Percentiles rank a stretch among this genome's conserved stretches.
Conservation (phyloP, 2,797 vertebrate species). For the Calcarius lapponicus region DNA sequence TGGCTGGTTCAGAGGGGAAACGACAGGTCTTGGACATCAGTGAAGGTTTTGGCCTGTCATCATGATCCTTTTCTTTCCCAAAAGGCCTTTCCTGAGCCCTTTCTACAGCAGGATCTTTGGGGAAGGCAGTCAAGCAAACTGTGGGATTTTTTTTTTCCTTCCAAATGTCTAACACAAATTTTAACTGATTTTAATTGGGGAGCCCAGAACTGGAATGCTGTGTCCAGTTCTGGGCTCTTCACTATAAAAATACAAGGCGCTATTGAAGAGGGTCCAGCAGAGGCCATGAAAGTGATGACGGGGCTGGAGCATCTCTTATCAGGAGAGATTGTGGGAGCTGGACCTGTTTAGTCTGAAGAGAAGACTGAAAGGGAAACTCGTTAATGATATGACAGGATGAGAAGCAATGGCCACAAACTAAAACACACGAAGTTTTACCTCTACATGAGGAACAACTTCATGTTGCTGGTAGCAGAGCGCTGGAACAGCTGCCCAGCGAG, state of each 20-base stretch:
- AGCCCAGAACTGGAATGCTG: neutral
- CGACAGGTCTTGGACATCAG: fast-evolving
- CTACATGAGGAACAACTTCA: neutral
- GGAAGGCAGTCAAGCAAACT: fast-evolving
- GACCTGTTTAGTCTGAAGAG: neutral
- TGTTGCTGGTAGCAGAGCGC: neutral
- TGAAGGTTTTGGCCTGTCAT: neutral
- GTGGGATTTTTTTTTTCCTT: fast-evolving
- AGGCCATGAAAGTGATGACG: neutral
- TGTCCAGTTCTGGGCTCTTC: neutral
- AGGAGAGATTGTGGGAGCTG: neutral
- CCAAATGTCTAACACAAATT: neutral
- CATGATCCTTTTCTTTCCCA: neutral
- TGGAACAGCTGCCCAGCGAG: neutral
- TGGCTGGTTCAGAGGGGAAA: fast-evolving
- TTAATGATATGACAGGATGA: neutral
- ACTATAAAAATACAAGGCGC: neutral
- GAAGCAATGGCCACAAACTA: neutral
- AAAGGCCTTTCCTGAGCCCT: neutral
- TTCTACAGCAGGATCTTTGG: neutral
- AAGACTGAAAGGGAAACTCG: neutral
- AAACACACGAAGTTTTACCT: neutral
- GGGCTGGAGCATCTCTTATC: neutral
- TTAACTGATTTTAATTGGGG: neutral
- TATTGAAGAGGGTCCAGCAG: neutral